Evolutionary conservation across 1,140 invertebrate genomes (phyloP).

Genomic region (Leptinotarsa undecemlineata): DNA sequence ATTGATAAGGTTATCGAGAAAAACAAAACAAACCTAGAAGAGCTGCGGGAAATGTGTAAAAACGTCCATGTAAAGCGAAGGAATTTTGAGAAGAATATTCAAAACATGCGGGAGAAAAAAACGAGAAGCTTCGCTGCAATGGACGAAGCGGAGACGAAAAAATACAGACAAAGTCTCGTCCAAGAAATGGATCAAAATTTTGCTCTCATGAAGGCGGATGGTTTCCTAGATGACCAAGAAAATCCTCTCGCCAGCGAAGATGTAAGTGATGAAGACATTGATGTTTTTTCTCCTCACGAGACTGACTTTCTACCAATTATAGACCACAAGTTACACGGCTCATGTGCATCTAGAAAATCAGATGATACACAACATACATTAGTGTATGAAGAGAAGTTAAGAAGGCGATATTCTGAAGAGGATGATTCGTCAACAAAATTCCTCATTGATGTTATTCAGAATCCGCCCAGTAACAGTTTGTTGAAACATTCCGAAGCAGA

Average conservation of each 20-base stretch:
- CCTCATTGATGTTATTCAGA: too few species aligned
- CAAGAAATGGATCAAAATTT: conserved; percentile 32
- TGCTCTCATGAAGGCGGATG: conserved; percentile 34
- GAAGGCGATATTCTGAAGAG: too few species aligned
- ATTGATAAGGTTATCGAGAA: too few species aligned
- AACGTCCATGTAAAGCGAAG: conserved; percentile 6
- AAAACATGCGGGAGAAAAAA: not conserved
- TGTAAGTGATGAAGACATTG: conserved; percentile 29
- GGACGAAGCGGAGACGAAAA: conserved; percentile 32
- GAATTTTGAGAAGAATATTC: not conserved
- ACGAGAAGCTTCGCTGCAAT: conserved; percentile 33
- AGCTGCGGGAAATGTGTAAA: not conserved
- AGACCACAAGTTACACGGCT: not conserved
- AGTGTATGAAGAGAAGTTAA: not conserved
- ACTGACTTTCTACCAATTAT: not conserved
- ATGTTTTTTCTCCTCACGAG: not conserved
- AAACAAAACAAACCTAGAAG: not conserved
- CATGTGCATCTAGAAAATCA: not conserved
- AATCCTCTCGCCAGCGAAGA: conserved; percentile 35
- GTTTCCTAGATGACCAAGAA: conserved; percentile 29
- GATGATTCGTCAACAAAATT: too few species aligned
- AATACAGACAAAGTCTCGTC: conserved; percentile 29
- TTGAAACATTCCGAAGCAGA: not conserved
- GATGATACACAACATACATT: not conserved
- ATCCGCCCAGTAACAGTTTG: too few species aligned